Evolutionary conservation across 2,888 invertebrate species (phyloP).

Genomic region (Napeogenes inachia): DNA sequence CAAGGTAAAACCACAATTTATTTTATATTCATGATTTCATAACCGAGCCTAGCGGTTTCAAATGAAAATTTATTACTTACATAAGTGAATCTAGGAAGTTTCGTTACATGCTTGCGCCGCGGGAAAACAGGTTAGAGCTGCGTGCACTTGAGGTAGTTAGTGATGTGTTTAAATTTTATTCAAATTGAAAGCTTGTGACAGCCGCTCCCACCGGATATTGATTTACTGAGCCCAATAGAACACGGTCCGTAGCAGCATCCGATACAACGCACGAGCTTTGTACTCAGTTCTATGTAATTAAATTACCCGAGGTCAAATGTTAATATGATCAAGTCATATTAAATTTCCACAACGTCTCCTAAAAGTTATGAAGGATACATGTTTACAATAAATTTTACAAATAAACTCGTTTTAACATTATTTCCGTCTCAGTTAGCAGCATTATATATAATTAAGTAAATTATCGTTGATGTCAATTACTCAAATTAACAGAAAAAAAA

Average conservation of each 20-base stretch:
- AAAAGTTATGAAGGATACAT: no score
- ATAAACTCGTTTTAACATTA: no score
- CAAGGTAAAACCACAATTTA: slow-evolving; percentile 38
- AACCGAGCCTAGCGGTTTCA: slow-evolving; percentile 23
- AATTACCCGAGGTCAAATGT: slow-evolving; percentile 42
- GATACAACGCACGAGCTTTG: slow-evolving; percentile 54
- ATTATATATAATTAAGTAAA: no score
- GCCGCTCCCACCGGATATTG: slow-evolving; percentile 69
- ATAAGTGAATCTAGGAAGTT: slow-evolving; percentile 15
- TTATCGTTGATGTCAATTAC: no score
- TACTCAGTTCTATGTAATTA: slow-evolving; percentile 54
- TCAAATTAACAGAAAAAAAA: not conserved
- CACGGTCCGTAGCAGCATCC: slow-evolving; percentile 52
- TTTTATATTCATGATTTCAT: not conserved
- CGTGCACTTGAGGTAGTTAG: slow-evolving; percentile 42
- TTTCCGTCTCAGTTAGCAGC: no score
- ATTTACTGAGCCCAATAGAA: slow-evolving; percentile 63
- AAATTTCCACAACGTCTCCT: no score
- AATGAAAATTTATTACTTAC: slow-evolving; percentile 38
- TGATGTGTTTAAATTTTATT: slow-evolving; percentile 39
- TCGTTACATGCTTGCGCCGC: slow-evolving; percentile 15
- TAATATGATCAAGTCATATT: slow-evolving; percentile 22
- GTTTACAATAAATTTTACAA: no score
- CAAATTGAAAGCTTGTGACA: slow-evolving; percentile 42
- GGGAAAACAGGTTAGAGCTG: slow-evolving; percentile 24